Evolutionary conservation across 1,140 invertebrate species (phyloP).

Genomic region (Riptortus pedestris): DNA sequence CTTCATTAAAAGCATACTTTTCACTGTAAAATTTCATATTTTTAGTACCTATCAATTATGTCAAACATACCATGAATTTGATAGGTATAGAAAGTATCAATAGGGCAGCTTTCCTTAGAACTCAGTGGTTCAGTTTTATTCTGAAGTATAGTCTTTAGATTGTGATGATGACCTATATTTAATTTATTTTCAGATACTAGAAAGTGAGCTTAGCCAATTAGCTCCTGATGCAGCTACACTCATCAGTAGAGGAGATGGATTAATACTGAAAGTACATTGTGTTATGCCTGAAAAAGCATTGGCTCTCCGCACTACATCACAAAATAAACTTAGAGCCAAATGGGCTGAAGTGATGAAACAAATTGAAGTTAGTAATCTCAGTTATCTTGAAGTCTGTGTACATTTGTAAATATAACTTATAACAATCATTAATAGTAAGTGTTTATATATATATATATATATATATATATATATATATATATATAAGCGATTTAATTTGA

Average conservation of each 20-base stretch:
- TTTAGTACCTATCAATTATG: too few relatives aligned
- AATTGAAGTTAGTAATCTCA: conserved; percentile 45
- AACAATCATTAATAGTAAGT: conserved; percentile 1
- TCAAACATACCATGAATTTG: too few relatives aligned
- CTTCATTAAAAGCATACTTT: too few relatives aligned
- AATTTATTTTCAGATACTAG: conserved; percentile 44
- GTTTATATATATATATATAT: conserved; percentile 14
- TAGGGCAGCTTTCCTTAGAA: too few relatives aligned
- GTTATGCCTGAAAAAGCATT: conserved; percentile 44
- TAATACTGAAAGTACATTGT: conserved; percentile 54
- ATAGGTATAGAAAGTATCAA: too few relatives aligned
- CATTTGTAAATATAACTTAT: not conserved
- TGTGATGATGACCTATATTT: too few relatives aligned
- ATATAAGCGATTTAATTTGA: too few relatives aligned
- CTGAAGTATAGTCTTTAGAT: too few relatives aligned
- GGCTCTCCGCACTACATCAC: conserved; percentile 45
- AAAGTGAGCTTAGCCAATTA: conserved; percentile 50
- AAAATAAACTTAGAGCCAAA: conserved; percentile 50
- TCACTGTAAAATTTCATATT: too few relatives aligned
- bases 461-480: too few relatives aligned
- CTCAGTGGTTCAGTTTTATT: too few relatives aligned
- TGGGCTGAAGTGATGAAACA: conserved; percentile 57
- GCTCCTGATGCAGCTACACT: conserved; percentile 67
- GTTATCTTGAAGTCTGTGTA: too few relatives aligned
- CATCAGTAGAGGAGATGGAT: conserved; percentile 65